phyloP scores from a whole-genome alignment of 53 echinoderm and acorn worm genomes.

The Temnopleurus reevesii region DNA sequence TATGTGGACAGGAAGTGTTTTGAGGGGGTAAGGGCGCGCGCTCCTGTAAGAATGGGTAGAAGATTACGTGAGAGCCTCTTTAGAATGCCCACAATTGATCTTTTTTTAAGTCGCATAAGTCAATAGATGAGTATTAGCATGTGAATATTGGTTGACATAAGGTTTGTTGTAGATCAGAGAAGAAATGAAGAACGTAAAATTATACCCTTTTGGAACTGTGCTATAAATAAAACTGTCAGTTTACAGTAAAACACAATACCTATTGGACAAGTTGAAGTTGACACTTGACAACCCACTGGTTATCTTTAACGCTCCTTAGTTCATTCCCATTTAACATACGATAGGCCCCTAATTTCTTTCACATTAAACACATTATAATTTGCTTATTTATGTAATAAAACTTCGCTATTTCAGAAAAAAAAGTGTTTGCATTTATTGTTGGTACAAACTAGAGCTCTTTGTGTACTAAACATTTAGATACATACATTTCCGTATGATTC shows the following conservation, averaged over 20 bases:
- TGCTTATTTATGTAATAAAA: too few relatives aligned
- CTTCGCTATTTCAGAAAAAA: too few relatives aligned
- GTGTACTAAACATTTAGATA: too few relatives aligned
- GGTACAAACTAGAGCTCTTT: too few relatives aligned
- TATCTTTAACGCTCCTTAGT: too few relatives aligned
- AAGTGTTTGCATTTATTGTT: too few relatives aligned
- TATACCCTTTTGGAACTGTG: neutral
- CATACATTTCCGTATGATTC: too few relatives aligned
- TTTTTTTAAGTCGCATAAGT: neutral
- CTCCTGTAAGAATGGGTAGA: constrained; percentile 1
- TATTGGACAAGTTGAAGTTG: neutral
- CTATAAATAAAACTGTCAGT: neutral
- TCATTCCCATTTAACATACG: too few relatives aligned
- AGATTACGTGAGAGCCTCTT: neutral
- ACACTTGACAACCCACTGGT: neutral
- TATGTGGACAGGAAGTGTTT: constrained; percentile 17
- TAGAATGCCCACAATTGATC: neutral
- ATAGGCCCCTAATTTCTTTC: too few relatives aligned
- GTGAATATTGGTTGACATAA: neutral
- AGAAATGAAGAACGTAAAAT: neutral
- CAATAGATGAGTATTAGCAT: neutral
- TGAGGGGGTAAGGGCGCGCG: constrained; percentile 10
- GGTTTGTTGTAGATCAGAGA: neutral
- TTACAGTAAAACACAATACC: neutral
- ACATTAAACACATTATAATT: too few relatives aligned